Percentiles rank a stretch among this genome's conserved stretches.
Conservation (phyloP, 1,140 invertebrate genomes). For the Oscheius sp. region DNA sequence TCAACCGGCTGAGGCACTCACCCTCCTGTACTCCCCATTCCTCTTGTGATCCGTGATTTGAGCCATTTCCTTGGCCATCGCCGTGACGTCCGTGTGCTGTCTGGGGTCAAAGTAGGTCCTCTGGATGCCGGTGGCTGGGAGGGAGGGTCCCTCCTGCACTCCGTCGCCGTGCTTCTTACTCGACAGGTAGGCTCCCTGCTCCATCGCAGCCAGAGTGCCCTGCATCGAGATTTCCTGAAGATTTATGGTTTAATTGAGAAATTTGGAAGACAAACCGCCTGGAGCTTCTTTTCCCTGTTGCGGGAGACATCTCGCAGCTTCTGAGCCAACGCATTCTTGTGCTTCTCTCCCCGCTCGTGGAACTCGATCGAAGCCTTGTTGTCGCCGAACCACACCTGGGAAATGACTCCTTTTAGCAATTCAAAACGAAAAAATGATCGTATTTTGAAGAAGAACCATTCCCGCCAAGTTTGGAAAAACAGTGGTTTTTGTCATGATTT, state of each 20-base stretch:
- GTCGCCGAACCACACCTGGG: background rate
- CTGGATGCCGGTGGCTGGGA: background rate
- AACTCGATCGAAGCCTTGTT: background rate
- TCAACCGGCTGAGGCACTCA: too few species aligned
- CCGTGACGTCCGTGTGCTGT: background rate
- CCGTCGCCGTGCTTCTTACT: background rate
- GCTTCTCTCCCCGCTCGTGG: conserved; percentile 1
- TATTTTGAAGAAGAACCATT: too few species aligned
- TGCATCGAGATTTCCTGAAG: background rate
- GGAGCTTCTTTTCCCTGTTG: background rate
- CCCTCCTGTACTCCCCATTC: background rate
- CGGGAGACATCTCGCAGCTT: background rate
- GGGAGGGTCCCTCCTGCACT: background rate
- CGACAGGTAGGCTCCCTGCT: background rate
- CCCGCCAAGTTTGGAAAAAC: too few species aligned
- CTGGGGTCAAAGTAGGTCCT: background rate
- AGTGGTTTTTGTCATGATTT: too few species aligned
- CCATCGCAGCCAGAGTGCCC: background rate
- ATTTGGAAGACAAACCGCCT: background rate
- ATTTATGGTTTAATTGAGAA: background rate
- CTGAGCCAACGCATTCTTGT: background rate
- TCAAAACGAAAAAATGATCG: too few species aligned
- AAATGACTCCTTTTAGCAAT: too few species aligned
- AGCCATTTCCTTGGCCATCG: background rate
- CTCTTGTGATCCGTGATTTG: background rate